A percentile compares a stretch with the other conserved stretches of the same genome.
These are phyloP conservation scores for Acropternis orthonyx DNA, from an alignment of 2,797 vertebrate genomes.

Conservation along the genomic window DNA sequence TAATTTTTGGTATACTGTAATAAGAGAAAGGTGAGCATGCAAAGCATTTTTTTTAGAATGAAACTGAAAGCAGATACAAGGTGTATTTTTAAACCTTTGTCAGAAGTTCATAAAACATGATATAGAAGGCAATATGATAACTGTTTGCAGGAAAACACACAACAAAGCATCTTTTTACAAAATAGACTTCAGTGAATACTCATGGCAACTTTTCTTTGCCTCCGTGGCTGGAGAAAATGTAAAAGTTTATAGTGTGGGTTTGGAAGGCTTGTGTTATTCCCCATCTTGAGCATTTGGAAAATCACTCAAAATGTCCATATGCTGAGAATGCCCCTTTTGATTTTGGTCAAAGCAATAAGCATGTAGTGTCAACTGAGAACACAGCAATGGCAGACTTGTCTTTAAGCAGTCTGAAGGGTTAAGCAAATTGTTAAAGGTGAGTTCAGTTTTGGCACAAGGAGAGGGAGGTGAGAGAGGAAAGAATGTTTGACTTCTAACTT, in stretches of 20 bases:
- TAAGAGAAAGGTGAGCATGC: conserved; percentile 68
- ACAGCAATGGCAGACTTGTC: conserved; percentile 74
- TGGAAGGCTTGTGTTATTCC: conserved; percentile 47
- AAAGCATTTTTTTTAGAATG: conserved; percentile 63
- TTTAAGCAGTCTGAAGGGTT: conserved; percentile 69
- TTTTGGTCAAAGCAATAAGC: conserved; percentile 72
- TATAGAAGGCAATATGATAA: conserved; percentile 43
- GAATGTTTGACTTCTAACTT: conserved; percentile 78
- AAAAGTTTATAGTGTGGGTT: conserved; percentile 22
- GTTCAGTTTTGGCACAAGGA: conserved; percentile 47
- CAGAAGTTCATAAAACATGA: conserved; percentile 50
- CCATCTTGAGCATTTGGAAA: conserved; percentile 63
- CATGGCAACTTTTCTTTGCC: conserved; percentile 34
- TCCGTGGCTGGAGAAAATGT: conserved; percentile 14
- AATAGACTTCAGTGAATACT: conserved; percentile 51
- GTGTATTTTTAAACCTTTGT: conserved; percentile 67
- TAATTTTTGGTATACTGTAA: conserved; percentile 71
- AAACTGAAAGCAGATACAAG: conserved; percentile 62
- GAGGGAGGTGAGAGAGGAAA: not conserved
- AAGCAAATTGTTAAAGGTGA: conserved; percentile 63
- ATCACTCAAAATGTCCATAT: conserved; percentile 55
- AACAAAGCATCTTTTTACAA: conserved; percentile 64
- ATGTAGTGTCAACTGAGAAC: conserved; percentile 62
- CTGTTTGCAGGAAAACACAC: conserved; percentile 54
- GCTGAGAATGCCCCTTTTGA: conserved; percentile 69